Conservation (phyloP, 2,113 vertebrate species). For the Notothenia coriiceps region DNA sequence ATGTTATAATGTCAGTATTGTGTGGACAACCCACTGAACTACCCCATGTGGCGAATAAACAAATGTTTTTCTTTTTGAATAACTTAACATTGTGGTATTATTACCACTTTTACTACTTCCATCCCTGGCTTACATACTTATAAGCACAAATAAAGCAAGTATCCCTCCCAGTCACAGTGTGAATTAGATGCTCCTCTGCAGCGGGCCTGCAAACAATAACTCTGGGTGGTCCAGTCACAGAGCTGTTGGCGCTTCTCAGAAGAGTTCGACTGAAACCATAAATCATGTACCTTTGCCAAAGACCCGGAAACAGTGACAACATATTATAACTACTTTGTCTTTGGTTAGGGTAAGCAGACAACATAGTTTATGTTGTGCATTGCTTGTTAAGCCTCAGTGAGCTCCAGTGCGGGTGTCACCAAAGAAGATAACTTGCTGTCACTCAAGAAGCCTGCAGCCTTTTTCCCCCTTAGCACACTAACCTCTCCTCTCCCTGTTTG, state of each 20-base stretch:
- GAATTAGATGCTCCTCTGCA: conserved; percentile 34
- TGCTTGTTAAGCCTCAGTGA: conserved; percentile 28
- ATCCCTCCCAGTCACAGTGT: conserved; percentile 11
- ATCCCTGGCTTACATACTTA: background rate
- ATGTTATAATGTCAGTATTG: background rate
- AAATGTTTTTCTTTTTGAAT: background rate
- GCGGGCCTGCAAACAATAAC: conserved; percentile 11
- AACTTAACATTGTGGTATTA: background rate
- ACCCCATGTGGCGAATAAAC: background rate
- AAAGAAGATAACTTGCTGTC: conserved; percentile 45
- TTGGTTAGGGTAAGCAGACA: conserved; percentile 14
- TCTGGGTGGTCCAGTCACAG: conserved; percentile 38
- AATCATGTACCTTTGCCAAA: conserved; percentile 42
- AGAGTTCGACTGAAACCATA: conserved; percentile 4
- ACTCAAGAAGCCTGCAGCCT: conserved; percentile 25
- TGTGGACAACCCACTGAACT: background rate
- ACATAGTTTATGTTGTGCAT: conserved; percentile 37
- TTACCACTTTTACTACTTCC: background rate
- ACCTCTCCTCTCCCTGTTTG: conserved; percentile 30
- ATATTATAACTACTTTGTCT: conserved; percentile 25
- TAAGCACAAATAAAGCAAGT: conserved; percentile 12
- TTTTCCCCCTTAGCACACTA: conserved; percentile 50
- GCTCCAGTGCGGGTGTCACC: conserved; percentile 14
- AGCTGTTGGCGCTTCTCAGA: conserved; percentile 37
- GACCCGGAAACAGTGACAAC: conserved; percentile 17